Base-by-base conservation (phyloP, 2,888 invertebrate genomes). In the Oxystoma pomonae region DNA sequence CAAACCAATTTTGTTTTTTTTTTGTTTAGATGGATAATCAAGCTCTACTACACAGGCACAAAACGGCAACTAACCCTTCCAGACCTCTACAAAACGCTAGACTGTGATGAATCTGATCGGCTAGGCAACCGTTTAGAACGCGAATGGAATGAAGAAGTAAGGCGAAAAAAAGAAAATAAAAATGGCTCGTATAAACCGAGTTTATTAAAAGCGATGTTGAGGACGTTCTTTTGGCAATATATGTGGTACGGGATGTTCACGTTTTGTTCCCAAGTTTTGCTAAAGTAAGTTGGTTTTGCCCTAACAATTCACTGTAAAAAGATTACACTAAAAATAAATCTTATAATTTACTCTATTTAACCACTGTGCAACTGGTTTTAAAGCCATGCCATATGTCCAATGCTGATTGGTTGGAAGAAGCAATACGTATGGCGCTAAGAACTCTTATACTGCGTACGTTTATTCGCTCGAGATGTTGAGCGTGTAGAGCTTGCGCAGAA, bases 61-160 rank as follows among this genome's bases (percentile, higher is more conserved):
- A 82, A 76, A 72, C 81, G 84, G 68, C 85, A 87, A 65, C 80
- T 92, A 12, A 85, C 85, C 70, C 83, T 88, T 59, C 80, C 82
- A 7, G 89, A 90, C 74, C 76, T 91, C 18, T 88, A 86, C 79
- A 85, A 84, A 74, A 83, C 85, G 2, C 77, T 87, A 22, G 79
- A 82, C 0, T 78, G 79, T 5, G 89, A 91, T 75, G 79, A 82
- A 58, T 90, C 90, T 0, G 84, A 86, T 63, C 74, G 76, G 19
- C 79, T 90, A 2, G 89, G 88, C 1, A 84, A 89, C 73, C 80
- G 81, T 51, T 78, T 91, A 16, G 87, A 88, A 73, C 80, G 81
- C 69, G 66, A 84, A 83, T 73, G 84, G 84, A 69, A 67, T 17
- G 56, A 65, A 18, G 72, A 74, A 65, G 1, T 70, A 2, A 20